Base-by-base conservation (phyloP, 2,888 invertebrate species). In the Trissolcus brochymenae region DNA sequence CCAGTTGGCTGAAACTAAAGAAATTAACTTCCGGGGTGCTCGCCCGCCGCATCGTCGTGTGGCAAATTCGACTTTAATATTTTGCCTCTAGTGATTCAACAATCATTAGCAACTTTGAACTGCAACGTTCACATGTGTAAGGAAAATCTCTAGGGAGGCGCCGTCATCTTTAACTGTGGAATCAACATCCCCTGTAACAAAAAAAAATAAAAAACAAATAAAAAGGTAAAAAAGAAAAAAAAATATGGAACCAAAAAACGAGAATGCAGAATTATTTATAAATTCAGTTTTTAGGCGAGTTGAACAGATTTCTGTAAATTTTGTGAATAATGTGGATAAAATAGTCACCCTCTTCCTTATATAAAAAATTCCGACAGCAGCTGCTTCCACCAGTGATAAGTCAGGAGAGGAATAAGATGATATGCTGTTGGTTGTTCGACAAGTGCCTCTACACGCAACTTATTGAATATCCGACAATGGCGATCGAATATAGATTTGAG, bases 61-160 rank as follows among this genome's bases (percentile, higher is more conserved):
- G 76, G 79, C 83, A 83, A 83, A 84, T 79, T 84, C 81, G 82
- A 84, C 83, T 84, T 84, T 84, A 81, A 84, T 84, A 83, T 83
- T 83, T 82, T 80, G 72, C 78, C 72, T 78, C 65, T 68, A 77
- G 75, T 56, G 77, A 77, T 79, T 79, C 66, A 79, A 79, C 79
- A 77, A 77, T 79, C 79, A 79, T 79, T 79, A 79, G 79, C 79
- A 56, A 72, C 71, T 77, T 49, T 68, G 67, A 54, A 43, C 46
- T 62, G 54, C 25, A 4, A 6, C 25, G 4, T 78, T 66, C 74
- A 74, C 55, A 41, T 62, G 74, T 70, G 66, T 62, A 49, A 35
- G 76, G 56, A 67, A 59, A 73, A 71, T 53, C 40, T 54, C 46
- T 40, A 51, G 67, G 71, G 66, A 51, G 53, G 53, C 25, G 21